These are phyloP conservation scores for Heliconius aoede DNA, from an alignment of 2,888 invertebrate species.

Conservation along the genomic window DNA sequence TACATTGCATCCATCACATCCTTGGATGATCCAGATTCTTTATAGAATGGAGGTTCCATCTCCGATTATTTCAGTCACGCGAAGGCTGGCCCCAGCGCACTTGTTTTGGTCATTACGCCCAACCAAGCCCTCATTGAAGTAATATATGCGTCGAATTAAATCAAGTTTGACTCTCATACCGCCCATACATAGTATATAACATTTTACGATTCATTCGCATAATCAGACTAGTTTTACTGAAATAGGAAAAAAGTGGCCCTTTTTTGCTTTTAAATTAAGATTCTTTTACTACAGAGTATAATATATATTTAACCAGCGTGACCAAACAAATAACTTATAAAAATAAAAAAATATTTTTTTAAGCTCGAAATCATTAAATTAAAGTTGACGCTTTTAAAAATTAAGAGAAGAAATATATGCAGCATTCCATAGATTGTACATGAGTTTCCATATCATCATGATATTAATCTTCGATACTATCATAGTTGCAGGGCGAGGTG, in stretches of 20 bases:
- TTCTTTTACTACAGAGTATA: conserved; percentile 1
- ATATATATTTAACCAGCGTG: not conserved
- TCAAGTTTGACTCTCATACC: conserved; percentile 43
- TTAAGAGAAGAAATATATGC: too few relatives aligned
- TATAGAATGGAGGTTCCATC: conserved; percentile 30
- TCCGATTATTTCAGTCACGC: conserved; percentile 39
- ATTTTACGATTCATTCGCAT: conserved; percentile 42
- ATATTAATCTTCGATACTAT: too few relatives aligned
- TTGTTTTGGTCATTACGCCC: conserved; percentile 31
- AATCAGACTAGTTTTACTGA: conserved; percentile 33
- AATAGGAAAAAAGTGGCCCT: not conserved
- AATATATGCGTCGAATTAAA: conserved; percentile 41
- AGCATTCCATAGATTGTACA: too few relatives aligned
- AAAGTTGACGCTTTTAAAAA: too few relatives aligned
- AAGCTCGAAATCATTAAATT: too few relatives aligned
- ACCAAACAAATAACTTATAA: not conserved
- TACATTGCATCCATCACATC: not conserved
- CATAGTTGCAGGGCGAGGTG: too few relatives aligned
- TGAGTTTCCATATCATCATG: too few relatives aligned
- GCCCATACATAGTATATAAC: conserved; percentile 42
- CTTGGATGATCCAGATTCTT: conserved; percentile 25
- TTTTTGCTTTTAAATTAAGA: not conserved
- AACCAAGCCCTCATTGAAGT: conserved; percentile 31
- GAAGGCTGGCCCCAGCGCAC: conserved; percentile 24
- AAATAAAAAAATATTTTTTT: too few relatives aligned